Evolutionary conservation across 2,888 invertebrate genomes (phyloP), one percentile per base, ranked within the genome.

Genomic region (Drosophila paranaensis): DNA sequence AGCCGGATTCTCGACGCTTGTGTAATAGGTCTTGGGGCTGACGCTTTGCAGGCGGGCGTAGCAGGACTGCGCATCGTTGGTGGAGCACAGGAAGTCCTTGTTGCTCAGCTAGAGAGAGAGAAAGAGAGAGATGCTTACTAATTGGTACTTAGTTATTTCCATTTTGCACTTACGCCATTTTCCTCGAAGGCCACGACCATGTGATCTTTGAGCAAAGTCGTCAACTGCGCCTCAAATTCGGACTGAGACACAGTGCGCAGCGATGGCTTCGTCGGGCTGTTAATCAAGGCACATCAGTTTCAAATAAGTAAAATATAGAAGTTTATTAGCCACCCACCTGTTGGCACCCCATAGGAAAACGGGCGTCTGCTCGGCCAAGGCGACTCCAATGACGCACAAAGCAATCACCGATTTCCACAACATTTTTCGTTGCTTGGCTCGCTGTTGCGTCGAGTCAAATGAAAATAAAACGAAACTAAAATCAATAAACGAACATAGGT

Each of bases 1-100:
- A 13, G 95, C 69, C 0, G 96, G 94, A 68, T 94, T 93, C 50
- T 95, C 93, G 0, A 96, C 96, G 25, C 94, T 94, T 10, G 95
- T 94, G 58, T 95, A 92, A 89, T 95, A 96, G 1, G 94, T 92
- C 27, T 92, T 91, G 9, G 91, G 90, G 62, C 90, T 82, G 3
- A 93, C 85, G 43, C 91, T 88, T 43, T 92, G 91, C 63, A 94
- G 83, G 60, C 93, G 89, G 10, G 90, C 86, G 77, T 93, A 94
- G 69, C 93, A 92, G 6, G 91, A 91, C 51, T 92, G 88, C 14
- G 92, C 91, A 43, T 75, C 70, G 3, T 82, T 74, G 80, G 93
- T 93, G 43, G 91, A 85, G 79, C 93, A 92, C 61, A 90, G 81
- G 79, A 94, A 93, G 81, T 94, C 94, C 84, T 93, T 93, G 69